phyloP scores from a whole-genome alignment of 2,113 vertebrate species.

The Neomonachus schauinslandi region DNA sequence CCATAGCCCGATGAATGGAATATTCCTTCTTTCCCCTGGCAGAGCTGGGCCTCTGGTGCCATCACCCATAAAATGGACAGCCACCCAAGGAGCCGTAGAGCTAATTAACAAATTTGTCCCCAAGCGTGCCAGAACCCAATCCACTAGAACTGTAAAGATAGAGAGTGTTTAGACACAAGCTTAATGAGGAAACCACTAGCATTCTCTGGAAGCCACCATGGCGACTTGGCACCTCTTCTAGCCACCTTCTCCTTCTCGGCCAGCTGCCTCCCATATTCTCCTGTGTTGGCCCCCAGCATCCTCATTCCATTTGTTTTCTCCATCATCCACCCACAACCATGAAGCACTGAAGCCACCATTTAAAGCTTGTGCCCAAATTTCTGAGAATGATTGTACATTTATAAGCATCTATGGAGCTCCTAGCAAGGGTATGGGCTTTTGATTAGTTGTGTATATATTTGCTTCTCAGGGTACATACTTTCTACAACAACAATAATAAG shows the following conservation, averaged over 20 bases:
- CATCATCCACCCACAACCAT: not conserved
- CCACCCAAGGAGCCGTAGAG: not conserved
- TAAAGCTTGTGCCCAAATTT: not conserved
- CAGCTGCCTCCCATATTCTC: not conserved
- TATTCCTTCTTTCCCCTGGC: slow-evolving; percentile 42
- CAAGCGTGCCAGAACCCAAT: not conserved
- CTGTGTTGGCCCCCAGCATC: not conserved
- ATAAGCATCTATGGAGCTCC: not conserved
- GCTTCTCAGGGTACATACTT: not conserved
- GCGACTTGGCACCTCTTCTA: not conserved
- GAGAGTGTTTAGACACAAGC: not conserved
- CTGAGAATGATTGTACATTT: not conserved
- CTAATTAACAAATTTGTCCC: not conserved
- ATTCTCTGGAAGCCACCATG: not conserved
- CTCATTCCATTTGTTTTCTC: not conserved
- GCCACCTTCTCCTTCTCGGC: not conserved
- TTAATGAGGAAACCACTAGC: not conserved
- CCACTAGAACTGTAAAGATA: not conserved
- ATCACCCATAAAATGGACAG: not conserved
- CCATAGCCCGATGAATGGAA: slow-evolving; percentile 49
- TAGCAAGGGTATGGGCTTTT: not conserved
- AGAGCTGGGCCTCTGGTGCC: not conserved
- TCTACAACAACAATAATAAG: not conserved
- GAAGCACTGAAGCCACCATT: not conserved
- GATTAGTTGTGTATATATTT: not conserved